These are phyloP conservation scores for Ctenodactylus gundi DNA, from an alignment of 2,113 vertebrate species.

Conservation along the genomic window DNA sequence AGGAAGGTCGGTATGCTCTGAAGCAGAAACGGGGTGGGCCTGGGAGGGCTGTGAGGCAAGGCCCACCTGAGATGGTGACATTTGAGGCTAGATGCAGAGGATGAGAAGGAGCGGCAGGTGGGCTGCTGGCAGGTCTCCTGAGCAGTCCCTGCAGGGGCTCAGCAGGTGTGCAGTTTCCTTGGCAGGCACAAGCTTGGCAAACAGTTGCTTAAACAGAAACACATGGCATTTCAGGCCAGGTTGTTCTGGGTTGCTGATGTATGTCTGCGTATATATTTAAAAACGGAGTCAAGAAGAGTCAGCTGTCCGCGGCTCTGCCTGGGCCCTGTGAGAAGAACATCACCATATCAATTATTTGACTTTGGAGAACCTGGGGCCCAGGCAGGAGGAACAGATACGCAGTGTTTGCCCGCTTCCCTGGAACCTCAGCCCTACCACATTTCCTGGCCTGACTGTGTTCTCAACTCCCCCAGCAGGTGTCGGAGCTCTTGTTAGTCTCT, in stretches of 20 bases:
- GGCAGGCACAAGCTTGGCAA: not conserved
- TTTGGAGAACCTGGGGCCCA: not conserved
- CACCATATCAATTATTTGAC: not conserved
- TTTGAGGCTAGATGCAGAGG: not conserved
- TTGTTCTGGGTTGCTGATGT: not conserved
- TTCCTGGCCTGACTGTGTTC: not conserved
- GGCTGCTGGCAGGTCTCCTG: not conserved
- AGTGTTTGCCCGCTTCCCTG: not conserved
- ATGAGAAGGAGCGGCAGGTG: not conserved
- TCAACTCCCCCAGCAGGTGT: not conserved
- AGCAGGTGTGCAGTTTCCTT: not conserved
- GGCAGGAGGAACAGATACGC: not conserved
- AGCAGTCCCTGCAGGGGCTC: not conserved
- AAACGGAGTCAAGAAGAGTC: not conserved
- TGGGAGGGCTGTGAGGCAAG: not conserved
- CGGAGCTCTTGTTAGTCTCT: not conserved
- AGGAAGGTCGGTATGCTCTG: not conserved
- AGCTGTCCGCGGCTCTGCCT: not conserved
- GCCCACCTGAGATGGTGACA: not conserved
- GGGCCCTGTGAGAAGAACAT: not conserved
- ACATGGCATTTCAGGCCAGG: not conserved
- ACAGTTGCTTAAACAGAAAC: slow-evolving; percentile 10
- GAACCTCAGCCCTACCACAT: no score
- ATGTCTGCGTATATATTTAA: not conserved
- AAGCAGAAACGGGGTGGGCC: not conserved